Conservation (phyloP, 1,140 invertebrate genomes). For the Aphaenogaster floridana region DNA sequence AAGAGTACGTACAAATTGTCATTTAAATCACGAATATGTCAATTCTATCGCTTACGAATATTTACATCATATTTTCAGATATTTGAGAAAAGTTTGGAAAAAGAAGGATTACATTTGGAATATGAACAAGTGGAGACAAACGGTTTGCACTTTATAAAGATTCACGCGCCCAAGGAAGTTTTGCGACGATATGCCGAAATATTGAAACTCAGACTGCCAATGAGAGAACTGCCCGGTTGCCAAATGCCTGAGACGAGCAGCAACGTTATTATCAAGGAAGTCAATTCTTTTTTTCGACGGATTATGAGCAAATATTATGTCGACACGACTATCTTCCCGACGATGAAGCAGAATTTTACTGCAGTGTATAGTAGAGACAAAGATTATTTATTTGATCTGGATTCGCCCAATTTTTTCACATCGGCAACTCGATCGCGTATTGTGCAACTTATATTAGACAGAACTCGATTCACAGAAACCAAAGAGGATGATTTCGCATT, state of each 20-base stretch:
- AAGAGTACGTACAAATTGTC: conserved; percentile 71
- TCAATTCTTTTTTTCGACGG: conserved; percentile 88
- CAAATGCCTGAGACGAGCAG: conserved; percentile 88
- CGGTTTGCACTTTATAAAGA: conserved; percentile 91
- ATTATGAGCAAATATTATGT: conserved; percentile 89
- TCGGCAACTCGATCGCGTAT: conserved; percentile 94
- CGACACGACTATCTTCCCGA: conserved; percentile 90
- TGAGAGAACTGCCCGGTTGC: conserved; percentile 93
- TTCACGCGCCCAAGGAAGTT: conserved; percentile 95
- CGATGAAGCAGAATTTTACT: conserved; percentile 91
- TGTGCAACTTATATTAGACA: conserved; percentile 96
- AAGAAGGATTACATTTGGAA: conserved; percentile 91
- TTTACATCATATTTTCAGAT: conserved; percentile 77
- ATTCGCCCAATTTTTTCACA: conserved; percentile 94
- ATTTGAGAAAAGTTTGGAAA: conserved; percentile 90
- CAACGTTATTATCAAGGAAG: conserved; percentile 88
- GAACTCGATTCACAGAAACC: conserved; percentile 92
- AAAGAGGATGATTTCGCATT: conserved; percentile 91
- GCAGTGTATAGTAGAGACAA: conserved; percentile 95
- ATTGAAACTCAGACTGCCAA: conserved; percentile 97
- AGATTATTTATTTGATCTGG: conserved; percentile 95
- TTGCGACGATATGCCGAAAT: conserved; percentile 97
- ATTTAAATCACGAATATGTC: not conserved
- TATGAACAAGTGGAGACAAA: conserved; percentile 88
- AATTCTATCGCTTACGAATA: not conserved